Percentiles rank a stretch among this genome's conserved stretches.
These are phyloP conservation scores for Leptoclinus maculatus DNA, from an alignment of 2,797 vertebrate species.

Conservation along the genomic window DNA sequence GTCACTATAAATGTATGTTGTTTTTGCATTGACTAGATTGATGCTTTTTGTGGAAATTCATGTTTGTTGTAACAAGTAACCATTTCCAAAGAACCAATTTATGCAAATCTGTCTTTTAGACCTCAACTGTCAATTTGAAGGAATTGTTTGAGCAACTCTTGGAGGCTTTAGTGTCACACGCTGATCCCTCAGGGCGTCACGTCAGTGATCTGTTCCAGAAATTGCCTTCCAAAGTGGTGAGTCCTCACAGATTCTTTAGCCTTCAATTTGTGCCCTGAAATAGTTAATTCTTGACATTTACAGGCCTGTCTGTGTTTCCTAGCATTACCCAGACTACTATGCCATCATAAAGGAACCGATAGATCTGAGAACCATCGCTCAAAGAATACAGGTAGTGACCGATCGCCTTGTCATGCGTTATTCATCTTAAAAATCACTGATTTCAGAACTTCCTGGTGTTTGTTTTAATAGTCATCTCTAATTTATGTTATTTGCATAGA, in stretches of 20 bases:
- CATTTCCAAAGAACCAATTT: background rate
- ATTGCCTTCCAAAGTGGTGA: conserved; percentile 98
- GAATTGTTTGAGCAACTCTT: conserved; percentile 96
- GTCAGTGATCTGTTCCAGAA: conserved; percentile 99
- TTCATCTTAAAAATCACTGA: background rate
- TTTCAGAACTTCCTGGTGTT: background rate
- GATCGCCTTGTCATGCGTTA: background rate
- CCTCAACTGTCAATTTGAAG: conserved; percentile 91
- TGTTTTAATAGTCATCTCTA: background rate
- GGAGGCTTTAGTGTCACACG: conserved; percentile 91
- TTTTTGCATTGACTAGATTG: background rate
- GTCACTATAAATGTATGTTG: background rate
- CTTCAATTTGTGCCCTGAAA: background rate
- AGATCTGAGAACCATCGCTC: conserved; percentile 95
- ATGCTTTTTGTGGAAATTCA: background rate
- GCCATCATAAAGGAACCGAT: conserved; percentile 99
- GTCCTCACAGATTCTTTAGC: conserved; percentile 25
- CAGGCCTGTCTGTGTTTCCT: conserved; percentile 54
- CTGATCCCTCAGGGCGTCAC: conserved; percentile 91
- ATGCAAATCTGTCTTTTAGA: conserved; percentile 73
- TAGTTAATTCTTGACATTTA: background rate
- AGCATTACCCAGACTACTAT: conserved; percentile 99
- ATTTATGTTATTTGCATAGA: conserved; percentile 76
- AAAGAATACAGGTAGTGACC: conserved; percentile 94
- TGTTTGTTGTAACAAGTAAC: background rate